Percentiles rank a stretch among this genome's conserved stretches.
phyloP scores from a whole-genome alignment of 2,797 vertebrate species.

The Rousettus madagascariensis region DNA sequence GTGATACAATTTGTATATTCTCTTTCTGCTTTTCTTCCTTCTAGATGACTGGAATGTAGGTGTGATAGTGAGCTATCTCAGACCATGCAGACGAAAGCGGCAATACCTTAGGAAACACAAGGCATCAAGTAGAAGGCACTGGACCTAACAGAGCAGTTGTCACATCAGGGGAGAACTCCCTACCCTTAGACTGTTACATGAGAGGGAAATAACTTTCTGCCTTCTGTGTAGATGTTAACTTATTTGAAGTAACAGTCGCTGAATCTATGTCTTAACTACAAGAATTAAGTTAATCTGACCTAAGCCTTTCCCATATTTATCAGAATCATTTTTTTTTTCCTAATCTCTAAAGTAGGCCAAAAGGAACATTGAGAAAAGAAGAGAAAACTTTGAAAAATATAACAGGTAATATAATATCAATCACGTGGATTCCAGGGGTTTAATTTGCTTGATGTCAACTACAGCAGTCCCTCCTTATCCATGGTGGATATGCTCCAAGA shows the following conservation, averaged over 20 bases:
- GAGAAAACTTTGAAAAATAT: background rate
- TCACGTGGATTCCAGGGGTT: background rate
- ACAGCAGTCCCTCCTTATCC: background rate
- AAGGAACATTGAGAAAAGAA: background rate
- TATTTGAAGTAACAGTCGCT: background rate
- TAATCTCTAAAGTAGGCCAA: background rate
- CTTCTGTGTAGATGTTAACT: background rate
- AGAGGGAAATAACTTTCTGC: background rate
- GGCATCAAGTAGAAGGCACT: background rate
- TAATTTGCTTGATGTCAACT: background rate
- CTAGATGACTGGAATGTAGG: background rate
- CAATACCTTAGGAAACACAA: background rate
- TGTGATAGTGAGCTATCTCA: background rate
- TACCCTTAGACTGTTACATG: background rate
- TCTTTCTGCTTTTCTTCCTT: background rate
- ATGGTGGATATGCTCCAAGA: background rate
- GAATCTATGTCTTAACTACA: background rate
- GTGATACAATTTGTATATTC: background rate
- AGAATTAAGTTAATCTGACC: background rate
- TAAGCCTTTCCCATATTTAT: background rate
- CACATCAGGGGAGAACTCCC: background rate
- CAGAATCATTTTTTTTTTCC: background rate
- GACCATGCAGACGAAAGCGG: background rate
- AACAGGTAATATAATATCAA: background rate
- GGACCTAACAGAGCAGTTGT: background rate